phyloP scores from a whole-genome alignment of 2,113 vertebrate species.

The Callospermophilus lateralis region DNA sequence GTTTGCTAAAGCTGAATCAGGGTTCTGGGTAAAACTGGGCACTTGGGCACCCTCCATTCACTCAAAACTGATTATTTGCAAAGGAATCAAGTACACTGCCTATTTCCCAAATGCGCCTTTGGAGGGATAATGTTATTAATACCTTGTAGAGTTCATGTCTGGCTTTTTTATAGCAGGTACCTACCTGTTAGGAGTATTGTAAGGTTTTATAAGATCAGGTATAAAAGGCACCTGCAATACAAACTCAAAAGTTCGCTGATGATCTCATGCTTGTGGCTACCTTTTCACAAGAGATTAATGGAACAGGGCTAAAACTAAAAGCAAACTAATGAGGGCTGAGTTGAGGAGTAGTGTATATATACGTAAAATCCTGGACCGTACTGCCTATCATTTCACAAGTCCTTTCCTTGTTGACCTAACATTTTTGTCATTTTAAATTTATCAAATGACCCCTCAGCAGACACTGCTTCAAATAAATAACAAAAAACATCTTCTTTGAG shows the following conservation, averaged over 20 bases:
- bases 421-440: neutral
- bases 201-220: neutral
- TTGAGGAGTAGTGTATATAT: neutral
- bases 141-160: neutral
- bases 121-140: neutral
- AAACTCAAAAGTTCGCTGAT: neutral
- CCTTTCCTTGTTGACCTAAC: neutral
- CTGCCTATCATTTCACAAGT: neutral
- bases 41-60: neutral
- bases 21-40: too few species aligned
- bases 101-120: neutral
- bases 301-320: neutral
- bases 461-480: neutral
- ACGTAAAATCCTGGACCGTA: neutral
- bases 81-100: neutral
- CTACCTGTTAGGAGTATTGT: neutral
- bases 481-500: neutral
- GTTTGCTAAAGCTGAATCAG: neutral
- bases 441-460: neutral
- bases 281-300: neutral
- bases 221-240: neutral
- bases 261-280: neutral
- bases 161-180: neutral
- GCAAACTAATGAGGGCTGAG: neutral
- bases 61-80: conserved; percentile 35